Evolutionary conservation across 2,113 vertebrate species (phyloP).

Genomic region (Condylura cristata): DNA sequence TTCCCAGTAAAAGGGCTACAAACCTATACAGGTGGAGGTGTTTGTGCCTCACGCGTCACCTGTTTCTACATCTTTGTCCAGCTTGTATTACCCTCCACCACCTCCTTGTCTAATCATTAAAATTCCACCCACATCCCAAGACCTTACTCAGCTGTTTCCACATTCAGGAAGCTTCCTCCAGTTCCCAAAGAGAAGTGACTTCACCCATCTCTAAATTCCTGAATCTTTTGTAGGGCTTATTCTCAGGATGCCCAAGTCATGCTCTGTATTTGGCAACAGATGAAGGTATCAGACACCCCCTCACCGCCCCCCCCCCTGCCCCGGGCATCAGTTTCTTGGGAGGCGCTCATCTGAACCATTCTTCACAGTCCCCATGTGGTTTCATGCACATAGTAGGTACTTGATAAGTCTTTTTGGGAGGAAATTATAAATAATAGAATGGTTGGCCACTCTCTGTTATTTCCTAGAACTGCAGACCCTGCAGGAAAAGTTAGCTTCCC

Average conservation of each 20-base stretch:
- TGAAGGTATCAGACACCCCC: background rate
- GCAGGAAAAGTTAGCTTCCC: constrained; percentile 52
- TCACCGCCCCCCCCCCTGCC: too few species aligned
- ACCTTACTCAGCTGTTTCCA: constrained; percentile 11
- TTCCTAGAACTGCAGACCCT: background rate
- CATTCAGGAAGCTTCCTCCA: constrained; percentile 20
- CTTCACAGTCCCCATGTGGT: background rate
- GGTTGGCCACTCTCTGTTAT: background rate
- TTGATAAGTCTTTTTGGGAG: background rate
- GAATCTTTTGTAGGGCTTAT: background rate
- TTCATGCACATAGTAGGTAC: constrained; percentile 25
- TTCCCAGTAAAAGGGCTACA: background rate
- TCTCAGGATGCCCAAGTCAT: background rate
- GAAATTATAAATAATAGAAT: background rate
- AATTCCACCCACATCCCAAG: background rate
- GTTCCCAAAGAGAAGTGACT: background rate
- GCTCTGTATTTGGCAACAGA: background rate
- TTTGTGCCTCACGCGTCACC: background rate
- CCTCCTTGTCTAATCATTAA: background rate
- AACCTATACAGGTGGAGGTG: background rate
- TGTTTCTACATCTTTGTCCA: background rate
- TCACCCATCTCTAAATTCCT: background rate
- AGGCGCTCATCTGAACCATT: background rate
- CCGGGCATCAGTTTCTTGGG: background rate
- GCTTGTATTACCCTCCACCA: background rate